Evolutionary conservation across 1,140 invertebrate genomes (phyloP).

Genomic region (Cotesia glomerata): DNA sequence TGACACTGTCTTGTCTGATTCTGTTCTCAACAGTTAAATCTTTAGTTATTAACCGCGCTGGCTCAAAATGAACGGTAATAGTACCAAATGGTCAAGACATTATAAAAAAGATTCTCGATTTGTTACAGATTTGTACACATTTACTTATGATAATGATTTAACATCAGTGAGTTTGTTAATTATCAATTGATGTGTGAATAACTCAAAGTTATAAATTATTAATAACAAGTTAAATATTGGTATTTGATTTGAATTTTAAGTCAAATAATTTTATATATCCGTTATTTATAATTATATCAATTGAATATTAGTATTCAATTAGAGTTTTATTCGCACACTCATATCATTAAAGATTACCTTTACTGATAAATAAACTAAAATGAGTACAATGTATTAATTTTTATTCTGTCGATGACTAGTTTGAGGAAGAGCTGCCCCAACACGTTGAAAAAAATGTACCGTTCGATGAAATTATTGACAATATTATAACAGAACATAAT

Average conservation of each 20-base stretch:
- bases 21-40: neutral
- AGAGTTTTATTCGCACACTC: neutral
- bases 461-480: slow-evolving; percentile 43
- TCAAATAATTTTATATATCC: too few relatives aligned
- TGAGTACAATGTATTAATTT: neutral
- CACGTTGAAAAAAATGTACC: slow-evolving; percentile 49
- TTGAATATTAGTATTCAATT: neutral
- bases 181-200: neutral
- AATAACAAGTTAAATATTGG: too few relatives aligned
- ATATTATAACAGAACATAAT: slow-evolving; percentile 42
- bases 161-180: slow-evolving; percentile 50
- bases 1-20: neutral
- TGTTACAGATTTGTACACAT: slow-evolving; percentile 81
- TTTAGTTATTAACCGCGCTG: slow-evolving; percentile 40
- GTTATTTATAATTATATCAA: too few relatives aligned
- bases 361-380: neutral
- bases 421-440: neutral
- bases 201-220: neutral
- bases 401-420: neutral
- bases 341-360: neutral
- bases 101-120: slow-evolving; percentile 87
- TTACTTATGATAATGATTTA: slow-evolving; percentile 79
- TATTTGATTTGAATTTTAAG: too few relatives aligned
- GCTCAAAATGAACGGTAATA: slow-evolving; percentile 54
- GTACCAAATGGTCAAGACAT: slow-evolving; percentile 65